phyloP scores from a whole-genome alignment of 2,113 vertebrate species.

The Dryoscopus gambensis region DNA sequence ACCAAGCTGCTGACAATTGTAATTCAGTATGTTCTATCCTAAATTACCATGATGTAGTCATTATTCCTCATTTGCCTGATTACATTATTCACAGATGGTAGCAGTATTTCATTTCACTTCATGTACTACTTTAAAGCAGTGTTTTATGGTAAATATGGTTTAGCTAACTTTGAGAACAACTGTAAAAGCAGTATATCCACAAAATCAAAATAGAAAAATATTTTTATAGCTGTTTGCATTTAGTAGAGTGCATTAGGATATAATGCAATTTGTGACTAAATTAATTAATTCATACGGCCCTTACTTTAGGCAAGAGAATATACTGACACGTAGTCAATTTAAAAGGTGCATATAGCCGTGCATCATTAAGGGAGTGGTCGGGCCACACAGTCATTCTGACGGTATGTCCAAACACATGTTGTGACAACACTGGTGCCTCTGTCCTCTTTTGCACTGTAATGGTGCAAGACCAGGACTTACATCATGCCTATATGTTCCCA shows the following conservation, averaged over 20 bases:
- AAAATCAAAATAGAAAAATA: neutral
- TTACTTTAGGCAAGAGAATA: neutral
- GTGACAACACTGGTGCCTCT: neutral
- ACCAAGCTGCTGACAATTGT: constrained; percentile 53
- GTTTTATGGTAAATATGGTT: neutral
- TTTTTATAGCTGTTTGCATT: neutral
- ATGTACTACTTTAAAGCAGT: neutral
- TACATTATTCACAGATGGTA: constrained; percentile 53
- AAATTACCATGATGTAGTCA: constrained; percentile 32
- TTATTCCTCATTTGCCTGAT: constrained; percentile 57
- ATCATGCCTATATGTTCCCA: accelerated
- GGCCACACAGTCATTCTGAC: neutral
- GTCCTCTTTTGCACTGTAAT: neutral
- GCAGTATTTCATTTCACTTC: neutral
- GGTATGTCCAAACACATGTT: neutral
- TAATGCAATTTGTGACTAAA: neutral
- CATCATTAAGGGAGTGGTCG: neutral
- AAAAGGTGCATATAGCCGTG: neutral
- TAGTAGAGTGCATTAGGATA: neutral
- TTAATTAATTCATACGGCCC: neutral
- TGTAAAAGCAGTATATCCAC: neutral
- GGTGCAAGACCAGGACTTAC: neutral
- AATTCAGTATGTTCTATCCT: constrained; percentile 35
- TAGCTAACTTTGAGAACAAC: neutral
- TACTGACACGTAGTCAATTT: neutral